Percentiles rank a stretch among this genome's conserved stretches.
Conservation (phyloP, 2,888 invertebrate species). For the Kuschelorhynchus macadamiae region DNA sequence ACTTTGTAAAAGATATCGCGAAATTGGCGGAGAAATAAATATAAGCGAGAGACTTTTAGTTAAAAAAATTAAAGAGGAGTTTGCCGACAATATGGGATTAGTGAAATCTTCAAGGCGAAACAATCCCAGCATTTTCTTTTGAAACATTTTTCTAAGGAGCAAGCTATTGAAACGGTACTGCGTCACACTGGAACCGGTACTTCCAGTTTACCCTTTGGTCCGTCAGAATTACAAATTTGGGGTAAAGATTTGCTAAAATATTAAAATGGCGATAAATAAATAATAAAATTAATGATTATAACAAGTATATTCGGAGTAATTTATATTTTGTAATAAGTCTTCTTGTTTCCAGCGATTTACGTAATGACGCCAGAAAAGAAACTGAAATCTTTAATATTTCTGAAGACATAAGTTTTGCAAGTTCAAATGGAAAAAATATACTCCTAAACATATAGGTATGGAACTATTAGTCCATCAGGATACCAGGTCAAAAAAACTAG, state of each 20-base stretch:
- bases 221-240: too few relatives aligned
- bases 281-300: too few relatives aligned
- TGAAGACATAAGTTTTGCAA: slow-evolving; percentile 36
- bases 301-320: too few relatives aligned
- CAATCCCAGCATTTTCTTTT: slow-evolving; percentile 24
- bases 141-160: slow-evolving; percentile 21
- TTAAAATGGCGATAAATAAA: too few relatives aligned
- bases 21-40: slow-evolving; percentile 22
- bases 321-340: too few relatives aligned
- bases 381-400: slow-evolving; percentile 12
- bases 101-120: slow-evolving; percentile 18
- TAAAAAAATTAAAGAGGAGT: slow-evolving; percentile 32
- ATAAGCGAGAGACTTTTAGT: slow-evolving; percentile 32
- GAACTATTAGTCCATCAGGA: slow-evolving; percentile 30
- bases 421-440: slow-evolving; percentile 27
- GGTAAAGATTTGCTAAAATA: too few relatives aligned
- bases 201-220: too few relatives aligned
- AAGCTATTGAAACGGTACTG: too few relatives aligned
- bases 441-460: slow-evolving; percentile 42
- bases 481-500: slow-evolving; percentile 38
- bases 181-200: too few relatives aligned
- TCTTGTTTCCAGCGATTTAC: too few relatives aligned
- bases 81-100: slow-evolving; percentile 17
- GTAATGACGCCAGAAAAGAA: slow-evolving; percentile 1
- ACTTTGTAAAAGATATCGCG: slow-evolving; percentile 29